Evolutionary conservation across 2,888 invertebrate genomes (phyloP), one percentile per base, ranked within the genome.

Genomic region (Ennomos quercinarius): DNA sequence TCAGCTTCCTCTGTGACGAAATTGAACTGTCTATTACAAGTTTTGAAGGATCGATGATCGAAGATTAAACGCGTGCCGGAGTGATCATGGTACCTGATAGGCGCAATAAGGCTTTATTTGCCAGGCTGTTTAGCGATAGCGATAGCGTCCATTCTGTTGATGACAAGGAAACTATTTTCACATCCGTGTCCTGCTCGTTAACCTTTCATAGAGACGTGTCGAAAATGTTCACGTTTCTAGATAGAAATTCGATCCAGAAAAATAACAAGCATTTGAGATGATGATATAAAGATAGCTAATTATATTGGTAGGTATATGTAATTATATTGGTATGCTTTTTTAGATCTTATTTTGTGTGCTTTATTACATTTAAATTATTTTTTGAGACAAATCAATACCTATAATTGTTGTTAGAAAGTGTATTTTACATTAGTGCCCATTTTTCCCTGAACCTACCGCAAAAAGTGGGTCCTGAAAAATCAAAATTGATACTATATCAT

Each of bases 21-120:
- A 76, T 75, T 78, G 76, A 77, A 76, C 64, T 65, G 61, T 66
- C 71, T 73, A 70, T 71, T 69, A 68, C 67, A 66, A 67, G 57
- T 59, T 63, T 60, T 60, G 59, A 63, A 53, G 43, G 56, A 59
- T 59, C 43, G 55, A 13, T 48, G 49, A 50, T 59, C 50, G 43
- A 47, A 53, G 49, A 51, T 49, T 56, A 43, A 49, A 49, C 41
- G 41, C 42, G 35, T 13, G 49, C 47, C 38, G 17, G 40, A 12
- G 27, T 36, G 42, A 27, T 27, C 27, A 27, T 35, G 40, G 41
- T 10, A 11, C 37, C 9, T 9, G 36, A 46, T 62, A 40, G 48
- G 36, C 10, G 2, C 5, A 27, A 27, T 27, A 27, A 27, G 27
- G 3, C 27, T 27, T 27, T 27, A 27, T 57, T 42, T 46, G 34